These are phyloP conservation scores for Lytechinus variegatus DNA, from an alignment of 35 echinoderm and acorn worm species.

Conservation along the genomic window DNA sequence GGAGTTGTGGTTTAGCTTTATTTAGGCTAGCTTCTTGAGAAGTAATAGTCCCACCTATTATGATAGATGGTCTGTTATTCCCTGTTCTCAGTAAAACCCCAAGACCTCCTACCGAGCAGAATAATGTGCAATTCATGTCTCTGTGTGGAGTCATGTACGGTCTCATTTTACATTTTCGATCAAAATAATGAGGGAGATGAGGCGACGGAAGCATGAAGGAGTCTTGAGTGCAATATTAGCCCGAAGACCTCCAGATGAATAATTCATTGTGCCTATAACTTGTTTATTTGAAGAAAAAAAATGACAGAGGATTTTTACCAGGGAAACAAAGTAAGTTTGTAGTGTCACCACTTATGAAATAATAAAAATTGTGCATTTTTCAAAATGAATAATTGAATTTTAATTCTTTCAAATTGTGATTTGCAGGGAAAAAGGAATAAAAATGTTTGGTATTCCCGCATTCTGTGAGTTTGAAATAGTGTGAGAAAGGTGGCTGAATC, in stretches of 20 bases:
- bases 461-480: not conserved
- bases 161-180: not conserved
- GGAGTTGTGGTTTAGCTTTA: constrained; percentile 1
- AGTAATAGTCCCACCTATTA: constrained; percentile 21
- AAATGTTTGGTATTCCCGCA: not conserved
- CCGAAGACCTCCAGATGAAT: not conserved
- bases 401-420: not conserved
- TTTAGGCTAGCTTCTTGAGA: not conserved
- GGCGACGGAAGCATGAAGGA: not conserved
- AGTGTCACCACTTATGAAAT: not conserved
- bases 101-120: constrained; percentile 27
- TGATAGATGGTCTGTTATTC: not conserved
- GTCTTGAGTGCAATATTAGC: not conserved
- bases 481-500: constrained; percentile 31
- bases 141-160: not conserved
- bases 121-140: not conserved
- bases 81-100: constrained; percentile 23
- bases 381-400: not conserved
- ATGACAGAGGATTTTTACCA: not conserved
- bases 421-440: not conserved
- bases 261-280: not conserved
- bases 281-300: not conserved
- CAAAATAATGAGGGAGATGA: not conserved
- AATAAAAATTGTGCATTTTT: not conserved
- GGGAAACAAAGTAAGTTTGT: not conserved